phyloP scores from a whole-genome alignment of 2,888 invertebrate genomes.

The Platycheirus albimanus region DNA sequence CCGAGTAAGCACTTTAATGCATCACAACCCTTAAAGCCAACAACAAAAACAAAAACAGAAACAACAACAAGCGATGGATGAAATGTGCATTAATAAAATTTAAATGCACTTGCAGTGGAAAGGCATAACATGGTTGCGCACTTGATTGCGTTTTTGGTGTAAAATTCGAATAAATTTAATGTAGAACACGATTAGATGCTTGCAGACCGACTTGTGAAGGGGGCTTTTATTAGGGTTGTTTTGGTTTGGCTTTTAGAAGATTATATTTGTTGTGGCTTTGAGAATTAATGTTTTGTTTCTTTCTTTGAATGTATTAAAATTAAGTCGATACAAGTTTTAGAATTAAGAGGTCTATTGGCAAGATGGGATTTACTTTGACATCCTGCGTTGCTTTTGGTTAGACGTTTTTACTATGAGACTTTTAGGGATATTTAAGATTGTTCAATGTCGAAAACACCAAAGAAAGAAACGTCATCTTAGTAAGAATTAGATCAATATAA shows the following conservation, averaged over 20 bases:
- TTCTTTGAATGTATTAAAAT: neutral
- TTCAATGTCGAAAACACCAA: too few relatives aligned
- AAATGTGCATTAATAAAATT: slow-evolving; percentile 47
- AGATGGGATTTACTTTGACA: too few relatives aligned
- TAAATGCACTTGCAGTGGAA: slow-evolving; percentile 33
- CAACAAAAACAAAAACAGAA: neutral
- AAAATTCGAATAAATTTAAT: neutral
- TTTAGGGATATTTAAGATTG: too few relatives aligned
- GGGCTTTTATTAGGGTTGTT: neutral
- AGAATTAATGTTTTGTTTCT: neutral
- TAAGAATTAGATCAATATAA: too few relatives aligned
- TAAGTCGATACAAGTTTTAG: too few relatives aligned
- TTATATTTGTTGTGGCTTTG: neutral
- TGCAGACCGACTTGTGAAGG: neutral
- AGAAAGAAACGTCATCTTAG: too few relatives aligned
- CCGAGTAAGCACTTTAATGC: slow-evolving; percentile 16
- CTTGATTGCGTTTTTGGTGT: slow-evolving; percentile 38
- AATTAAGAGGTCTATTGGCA: too few relatives aligned
- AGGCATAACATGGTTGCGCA: slow-evolving; percentile 9
- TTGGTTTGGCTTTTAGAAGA: neutral
- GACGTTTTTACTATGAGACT: too few relatives aligned
- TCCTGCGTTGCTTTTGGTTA: too few relatives aligned
- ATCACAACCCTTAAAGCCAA: slow-evolving; percentile 25
- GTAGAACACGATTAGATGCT: neutral
- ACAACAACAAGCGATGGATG: neutral